Conservation (phyloP, 2,888 invertebrate species). For the Poecilobothrus nobilitatus region DNA sequence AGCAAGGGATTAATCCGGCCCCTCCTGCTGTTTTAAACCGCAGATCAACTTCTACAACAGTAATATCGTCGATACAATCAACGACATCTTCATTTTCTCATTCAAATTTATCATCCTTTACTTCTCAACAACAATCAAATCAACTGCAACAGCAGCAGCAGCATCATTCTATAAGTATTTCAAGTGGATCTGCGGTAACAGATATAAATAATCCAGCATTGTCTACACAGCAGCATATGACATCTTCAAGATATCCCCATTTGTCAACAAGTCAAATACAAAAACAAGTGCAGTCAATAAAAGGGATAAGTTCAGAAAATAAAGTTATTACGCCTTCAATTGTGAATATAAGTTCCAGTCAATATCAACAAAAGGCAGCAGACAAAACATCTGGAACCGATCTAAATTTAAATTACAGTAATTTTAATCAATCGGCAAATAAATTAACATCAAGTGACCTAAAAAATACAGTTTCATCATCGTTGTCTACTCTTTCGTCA, state of each 20-base stretch:
- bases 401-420: neutral
- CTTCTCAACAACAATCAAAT: constrained; percentile 24
- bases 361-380: constrained; percentile 4
- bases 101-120: constrained; percentile 29
- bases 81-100: constrained; percentile 27
- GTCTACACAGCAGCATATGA: constrained; percentile 27
- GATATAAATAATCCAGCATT: constrained; percentile 25
- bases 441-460: neutral
- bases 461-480: neutral
- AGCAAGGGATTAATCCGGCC: constrained; percentile 44
- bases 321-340: neutral
- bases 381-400: neutral
- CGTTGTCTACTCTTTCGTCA: neutral
- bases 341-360: neutral
- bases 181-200: constrained; percentile 31
- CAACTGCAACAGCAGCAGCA: constrained; percentile 21
- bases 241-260: constrained; percentile 22
- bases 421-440: neutral
- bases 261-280: constrained; percentile 20
- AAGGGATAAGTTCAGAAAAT: constrained; percentile 26
- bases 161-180: constrained; percentile 20
- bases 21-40: constrained; percentile 46
- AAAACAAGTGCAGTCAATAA: constrained; percentile 22
- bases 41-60: constrained; percentile 36
- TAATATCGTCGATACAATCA: constrained; percentile 24